Base-by-base conservation (phyloP, 2,113 vertebrate species). In the Misgurnus anguillicaudatus region DNA sequence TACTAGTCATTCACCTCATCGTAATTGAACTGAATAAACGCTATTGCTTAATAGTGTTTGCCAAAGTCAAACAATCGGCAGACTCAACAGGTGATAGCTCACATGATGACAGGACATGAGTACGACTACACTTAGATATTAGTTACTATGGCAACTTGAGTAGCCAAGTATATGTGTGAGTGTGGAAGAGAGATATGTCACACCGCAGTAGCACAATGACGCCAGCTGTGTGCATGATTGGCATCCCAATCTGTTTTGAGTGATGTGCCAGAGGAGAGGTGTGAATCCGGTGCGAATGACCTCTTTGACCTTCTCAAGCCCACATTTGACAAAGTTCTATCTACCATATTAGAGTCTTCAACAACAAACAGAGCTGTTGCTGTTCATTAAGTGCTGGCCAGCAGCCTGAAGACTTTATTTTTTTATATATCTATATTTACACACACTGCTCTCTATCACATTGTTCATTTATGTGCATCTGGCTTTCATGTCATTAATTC, bases 191-290 rank as follows among this genome's bases (percentile, higher is more conserved):
- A 62, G 73, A 72, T 55, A 77, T 53, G 60, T 53, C 60, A 55
- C 65, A 51, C 71, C 21, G 65, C 47, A 53, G 67, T 68, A 53
- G 66, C 38, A 57, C 80, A 80, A 55, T 80, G 61, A 82, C 77
- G 71, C 66, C 78, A 82, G 80, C 68, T 69, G 71, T 77, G 63
- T 24, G 45, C 77, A 80, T 83, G 83, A 84, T 84, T 86, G 84
- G 82, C 82, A 73, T 71, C 72, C 74, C 83, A 81, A 86, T 86
- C 84, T 82, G 60, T 81, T 84, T 80, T 84, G 83, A 83, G 57
- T 83, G 84, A 83, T 73, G 82, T 78, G 63, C 53, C 48, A 53
- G 60, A 81, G 78, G 57, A 84, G 79, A 78, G 62, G 79, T 62
- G 71, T 60, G 71, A 79, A 81, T 61, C 13, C 53, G 24, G 71